A percentile compares a stretch with the other conserved stretches of the same genome.
These are phyloP conservation scores for Trissonchulus latispiculum DNA, from an alignment of 2,888 invertebrate species.

Conservation along the genomic window DNA sequence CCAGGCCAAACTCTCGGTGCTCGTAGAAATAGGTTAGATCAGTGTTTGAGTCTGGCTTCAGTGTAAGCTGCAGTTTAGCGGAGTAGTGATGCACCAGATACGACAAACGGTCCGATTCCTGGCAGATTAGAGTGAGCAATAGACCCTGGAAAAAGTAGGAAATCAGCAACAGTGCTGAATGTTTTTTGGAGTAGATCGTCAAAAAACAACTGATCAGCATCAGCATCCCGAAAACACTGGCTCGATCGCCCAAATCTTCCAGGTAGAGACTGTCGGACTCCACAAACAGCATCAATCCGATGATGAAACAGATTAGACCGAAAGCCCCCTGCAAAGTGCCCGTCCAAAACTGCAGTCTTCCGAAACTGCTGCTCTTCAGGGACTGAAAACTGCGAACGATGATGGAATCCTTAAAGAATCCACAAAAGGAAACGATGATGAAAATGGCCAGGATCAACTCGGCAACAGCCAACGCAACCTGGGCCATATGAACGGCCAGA, in stretches of 20 bases:
- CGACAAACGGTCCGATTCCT: conserved; percentile 8
- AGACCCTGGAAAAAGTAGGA: background rate
- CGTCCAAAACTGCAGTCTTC: background rate
- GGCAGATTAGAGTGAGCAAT: background rate
- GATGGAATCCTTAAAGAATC: background rate
- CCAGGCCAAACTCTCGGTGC: too few species aligned
- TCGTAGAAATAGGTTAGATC: too few species aligned
- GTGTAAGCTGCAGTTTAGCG: too few species aligned
- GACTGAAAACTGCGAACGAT: background rate
- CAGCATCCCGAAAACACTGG: background rate
- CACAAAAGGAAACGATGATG: background rate
- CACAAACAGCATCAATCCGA: background rate
- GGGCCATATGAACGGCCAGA: background rate
- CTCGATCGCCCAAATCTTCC: conserved; percentile 9
- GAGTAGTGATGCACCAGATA: background rate
- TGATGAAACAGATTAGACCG: background rate
- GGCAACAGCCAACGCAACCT: background rate
- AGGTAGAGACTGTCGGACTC: background rate
- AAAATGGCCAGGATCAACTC: background rate
- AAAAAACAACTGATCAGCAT: background rate
- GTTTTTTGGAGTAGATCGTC: background rate
- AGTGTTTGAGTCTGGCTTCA: too few species aligned
- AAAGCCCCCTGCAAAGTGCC: background rate
- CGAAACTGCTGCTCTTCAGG: background rate
- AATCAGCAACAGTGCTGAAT: background rate